These are phyloP conservation scores for Campylomormyrus numenius DNA, from an alignment of 2,113 vertebrate species.

Conservation along the genomic window DNA sequence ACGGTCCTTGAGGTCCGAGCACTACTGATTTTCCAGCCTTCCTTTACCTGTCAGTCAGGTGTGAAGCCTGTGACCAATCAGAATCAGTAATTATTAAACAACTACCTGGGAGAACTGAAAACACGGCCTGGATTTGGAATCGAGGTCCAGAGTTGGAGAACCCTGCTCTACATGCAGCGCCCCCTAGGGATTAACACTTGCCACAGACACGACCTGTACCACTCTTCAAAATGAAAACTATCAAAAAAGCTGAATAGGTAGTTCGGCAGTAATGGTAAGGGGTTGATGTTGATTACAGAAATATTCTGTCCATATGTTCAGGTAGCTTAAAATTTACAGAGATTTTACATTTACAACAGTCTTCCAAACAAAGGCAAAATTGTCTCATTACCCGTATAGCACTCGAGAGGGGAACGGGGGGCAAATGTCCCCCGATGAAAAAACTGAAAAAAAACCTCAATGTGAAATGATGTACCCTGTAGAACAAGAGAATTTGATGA, in stretches of 20 bases:
- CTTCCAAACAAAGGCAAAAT: neutral
- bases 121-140: too few species aligned
- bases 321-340: neutral
- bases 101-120: too few species aligned
- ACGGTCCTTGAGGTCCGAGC: too few species aligned
- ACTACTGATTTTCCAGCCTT: too few species aligned
- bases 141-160: too few species aligned
- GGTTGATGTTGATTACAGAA: neutral
- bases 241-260: neutral
- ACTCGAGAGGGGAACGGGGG: too few species aligned
- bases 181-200: neutral
- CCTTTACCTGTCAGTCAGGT: too few species aligned
- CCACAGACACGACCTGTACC: neutral
- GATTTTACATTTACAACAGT: neutral
- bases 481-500: neutral
- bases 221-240: neutral
- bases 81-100: too few species aligned
- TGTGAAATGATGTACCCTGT: neutral
- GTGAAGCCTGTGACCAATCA: too few species aligned
- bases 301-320: neutral
- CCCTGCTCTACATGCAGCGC: too few species aligned
- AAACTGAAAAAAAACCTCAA: neutral
- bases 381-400: neutral
- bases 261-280: neutral
- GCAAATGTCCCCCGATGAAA: neutral